phyloP scores from a whole-genome alignment of 2,888 invertebrate genomes.

The Hedychridium roseum region DNA sequence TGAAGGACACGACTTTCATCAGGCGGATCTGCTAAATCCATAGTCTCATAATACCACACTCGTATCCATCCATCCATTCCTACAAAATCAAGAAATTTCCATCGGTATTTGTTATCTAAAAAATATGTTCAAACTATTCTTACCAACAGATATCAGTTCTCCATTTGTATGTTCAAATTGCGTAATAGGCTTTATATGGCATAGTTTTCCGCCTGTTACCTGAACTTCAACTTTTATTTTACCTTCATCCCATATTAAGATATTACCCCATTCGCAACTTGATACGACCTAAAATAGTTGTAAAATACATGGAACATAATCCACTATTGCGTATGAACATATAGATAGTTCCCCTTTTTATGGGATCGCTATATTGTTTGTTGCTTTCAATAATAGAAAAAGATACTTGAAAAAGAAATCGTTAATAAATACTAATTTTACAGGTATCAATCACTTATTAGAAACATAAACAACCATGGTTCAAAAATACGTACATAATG shows the following conservation, averaged over 20 bases:
- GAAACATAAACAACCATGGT: not conserved
- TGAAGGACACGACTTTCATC: slow-evolving; percentile 83
- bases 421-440: not conserved
- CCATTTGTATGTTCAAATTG: slow-evolving; percentile 68
- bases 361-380: not conserved
- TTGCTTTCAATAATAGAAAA: not conserved
- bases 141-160: slow-evolving; percentile 68
- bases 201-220: slow-evolving; percentile 74
- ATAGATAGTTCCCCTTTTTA: not conserved
- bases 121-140: slow-evolving; percentile 37
- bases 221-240: slow-evolving; percentile 86
- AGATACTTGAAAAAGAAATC: not conserved
- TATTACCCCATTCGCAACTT: slow-evolving; percentile 90
- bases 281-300: slow-evolving; percentile 73
- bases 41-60: slow-evolving; percentile 91
- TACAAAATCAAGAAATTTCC: slow-evolving; percentile 24
- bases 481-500: not conserved
- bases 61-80: slow-evolving; percentile 81
- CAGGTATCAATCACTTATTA: not conserved
- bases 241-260: slow-evolving; percentile 90
- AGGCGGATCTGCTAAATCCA: slow-evolving; percentile 85
- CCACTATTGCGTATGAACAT: not conserved
- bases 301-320: not conserved
- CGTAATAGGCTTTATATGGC: slow-evolving; percentile 80
- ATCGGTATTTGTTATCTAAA: not conserved